A percentile compares a stretch with the other conserved stretches of the same genome.
Evolutionary conservation across 2,888 invertebrate genomes (phyloP).

Genomic region (Folsomia candida): DNA sequence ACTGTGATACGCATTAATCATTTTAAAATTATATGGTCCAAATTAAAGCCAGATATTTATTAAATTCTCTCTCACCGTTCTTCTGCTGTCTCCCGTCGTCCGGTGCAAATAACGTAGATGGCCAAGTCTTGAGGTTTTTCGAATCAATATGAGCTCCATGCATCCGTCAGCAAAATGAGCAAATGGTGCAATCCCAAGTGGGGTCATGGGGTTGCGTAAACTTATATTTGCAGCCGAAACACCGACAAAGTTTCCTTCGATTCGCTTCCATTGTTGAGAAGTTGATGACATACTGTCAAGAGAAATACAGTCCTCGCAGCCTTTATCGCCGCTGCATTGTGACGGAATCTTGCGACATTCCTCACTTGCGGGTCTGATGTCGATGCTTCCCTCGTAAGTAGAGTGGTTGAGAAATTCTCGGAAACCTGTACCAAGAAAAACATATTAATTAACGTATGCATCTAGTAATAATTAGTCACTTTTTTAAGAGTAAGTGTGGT

Average conservation of each 20-base stretch:
- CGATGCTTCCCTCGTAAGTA: slow-evolving; percentile 48
- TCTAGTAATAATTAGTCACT: no score
- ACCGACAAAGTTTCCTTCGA: slow-evolving; percentile 72
- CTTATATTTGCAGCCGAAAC: slow-evolving; percentile 74
- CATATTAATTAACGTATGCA: not conserved
- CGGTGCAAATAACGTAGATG: slow-evolving; percentile 68
- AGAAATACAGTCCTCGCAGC: slow-evolving; percentile 44
- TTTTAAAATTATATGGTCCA: not conserved
- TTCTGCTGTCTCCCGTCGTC: slow-evolving; percentile 63
- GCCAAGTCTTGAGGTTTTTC: slow-evolving; percentile 69
- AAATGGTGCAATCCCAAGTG: slow-evolving; percentile 73
- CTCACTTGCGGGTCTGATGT: slow-evolving; percentile 44
- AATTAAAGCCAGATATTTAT: not conserved
- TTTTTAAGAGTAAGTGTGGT: not conserved
- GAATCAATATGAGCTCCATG: slow-evolving; percentile 71
- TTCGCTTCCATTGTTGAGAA: slow-evolving; percentile 56
- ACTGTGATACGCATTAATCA: no score
- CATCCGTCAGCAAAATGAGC: slow-evolving; percentile 78
- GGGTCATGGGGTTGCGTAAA: slow-evolving; percentile 71
- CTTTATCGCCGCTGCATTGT: slow-evolving; percentile 44
- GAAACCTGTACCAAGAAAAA: slow-evolving; percentile 33
- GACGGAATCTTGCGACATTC: slow-evolving; percentile 43
- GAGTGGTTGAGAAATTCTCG: slow-evolving; percentile 44
- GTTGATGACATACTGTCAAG: slow-evolving; percentile 24
- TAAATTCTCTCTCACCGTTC: slow-evolving; percentile 61